A percentile compares a stretch with the other conserved stretches of the same genome.
phyloP scores from a whole-genome alignment of 2,888 invertebrate genomes.

The Gryllus longicercus region DNA sequence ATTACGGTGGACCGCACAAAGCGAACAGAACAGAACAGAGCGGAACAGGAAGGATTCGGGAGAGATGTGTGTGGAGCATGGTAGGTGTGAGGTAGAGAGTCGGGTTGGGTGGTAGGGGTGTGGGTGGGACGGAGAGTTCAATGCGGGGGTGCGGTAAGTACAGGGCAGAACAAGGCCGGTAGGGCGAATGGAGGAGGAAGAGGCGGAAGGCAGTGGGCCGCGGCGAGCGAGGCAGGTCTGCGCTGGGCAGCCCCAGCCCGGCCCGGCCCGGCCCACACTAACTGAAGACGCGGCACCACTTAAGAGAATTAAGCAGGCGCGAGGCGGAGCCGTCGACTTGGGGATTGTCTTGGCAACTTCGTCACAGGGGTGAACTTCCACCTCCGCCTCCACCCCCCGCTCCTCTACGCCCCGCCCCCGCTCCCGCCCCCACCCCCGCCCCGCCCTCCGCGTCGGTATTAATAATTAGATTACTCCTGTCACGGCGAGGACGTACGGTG shows the following conservation, averaged over 20 bases:
- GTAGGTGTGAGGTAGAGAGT: too few species aligned
- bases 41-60: too few species aligned
- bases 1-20: too few species aligned
- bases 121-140: too few species aligned
- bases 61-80: too few species aligned
- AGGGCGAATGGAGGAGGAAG: too few species aligned
- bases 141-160: too few species aligned
- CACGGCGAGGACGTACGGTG: background rate
- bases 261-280: background rate
- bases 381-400: background rate
- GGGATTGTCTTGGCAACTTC: conserved; percentile 17
- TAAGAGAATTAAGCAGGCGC: conserved; percentile 17
- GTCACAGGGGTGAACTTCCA: conserved; percentile 17
- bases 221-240: too few species aligned
- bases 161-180: too few species aligned
- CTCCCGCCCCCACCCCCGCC: background rate
- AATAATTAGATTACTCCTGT: conserved; percentile 4
- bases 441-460: background rate
- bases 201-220: too few species aligned
- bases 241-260: background rate
- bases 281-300: background rate
- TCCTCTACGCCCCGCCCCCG: background rate
- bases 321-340: conserved; percentile 17
- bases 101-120: too few species aligned
- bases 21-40: too few species aligned